Evolutionary conservation across 1,140 invertebrate genomes (phyloP).

Genomic region (Diplogasteroides magnus): DNA sequence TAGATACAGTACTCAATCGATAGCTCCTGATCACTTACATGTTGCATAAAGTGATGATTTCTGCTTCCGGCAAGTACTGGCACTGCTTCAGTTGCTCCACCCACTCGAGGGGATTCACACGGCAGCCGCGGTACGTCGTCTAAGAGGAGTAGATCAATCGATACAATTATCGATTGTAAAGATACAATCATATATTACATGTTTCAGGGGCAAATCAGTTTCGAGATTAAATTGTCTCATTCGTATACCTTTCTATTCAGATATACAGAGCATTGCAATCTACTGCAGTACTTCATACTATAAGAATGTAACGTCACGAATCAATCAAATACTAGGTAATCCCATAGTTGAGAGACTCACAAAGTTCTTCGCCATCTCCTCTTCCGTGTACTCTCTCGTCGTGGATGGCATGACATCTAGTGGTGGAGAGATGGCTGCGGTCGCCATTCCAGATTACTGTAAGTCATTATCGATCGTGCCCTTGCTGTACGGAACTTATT

Average conservation of each 20-base stretch:
- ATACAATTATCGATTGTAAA: no score
- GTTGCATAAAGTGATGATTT: slow-evolving; percentile 46
- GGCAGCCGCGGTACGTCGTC: neutral
- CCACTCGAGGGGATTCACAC: slow-evolving; percentile 36
- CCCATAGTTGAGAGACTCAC: neutral
- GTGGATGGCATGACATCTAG: neutral
- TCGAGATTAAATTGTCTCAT: no score
- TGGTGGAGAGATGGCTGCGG: no score
- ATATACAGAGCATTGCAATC: neutral
- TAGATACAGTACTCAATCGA: neutral
- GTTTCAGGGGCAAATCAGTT: no score
- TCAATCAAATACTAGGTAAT: neutral
- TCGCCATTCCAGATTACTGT: no score
- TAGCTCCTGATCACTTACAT: neutral
- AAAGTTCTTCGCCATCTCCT: neutral
- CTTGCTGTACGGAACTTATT: no score
- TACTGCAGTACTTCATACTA: neutral
- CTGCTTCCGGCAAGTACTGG: slow-evolving; percentile 47
- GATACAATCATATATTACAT: no score
- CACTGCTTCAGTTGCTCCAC: slow-evolving; percentile 41
- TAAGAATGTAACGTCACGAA: neutral
- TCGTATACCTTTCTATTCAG: no score
- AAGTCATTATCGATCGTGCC: no score
- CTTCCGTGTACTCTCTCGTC: neutral
- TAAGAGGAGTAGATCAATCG: neutral